Percentiles rank a stretch among this genome's conserved stretches.
Evolutionary conservation across 1,140 invertebrate species (phyloP).

Genomic region (Hyphantria cunea): DNA sequence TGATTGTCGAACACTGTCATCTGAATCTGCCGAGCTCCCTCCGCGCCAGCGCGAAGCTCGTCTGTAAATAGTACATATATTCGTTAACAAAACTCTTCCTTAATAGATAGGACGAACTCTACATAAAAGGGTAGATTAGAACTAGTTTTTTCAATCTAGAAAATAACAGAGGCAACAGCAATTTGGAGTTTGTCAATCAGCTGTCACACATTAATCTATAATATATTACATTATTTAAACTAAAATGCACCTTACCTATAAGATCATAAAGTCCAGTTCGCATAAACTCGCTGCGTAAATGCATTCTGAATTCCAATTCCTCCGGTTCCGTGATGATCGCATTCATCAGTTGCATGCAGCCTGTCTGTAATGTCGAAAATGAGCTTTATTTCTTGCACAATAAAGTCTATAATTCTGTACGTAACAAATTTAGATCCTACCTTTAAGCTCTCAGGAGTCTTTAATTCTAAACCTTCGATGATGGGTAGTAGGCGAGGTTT

Average conservation of each 20-base stretch:
- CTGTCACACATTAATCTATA: too few species aligned
- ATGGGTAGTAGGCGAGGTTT: constrained; percentile 93
- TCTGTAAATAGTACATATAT: constrained; percentile 56
- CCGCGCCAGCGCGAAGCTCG: constrained; percentile 83
- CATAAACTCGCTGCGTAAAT: constrained; percentile 98
- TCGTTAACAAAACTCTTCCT: neutral
- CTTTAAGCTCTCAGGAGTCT: constrained; percentile 88
- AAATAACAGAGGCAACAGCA: too few species aligned
- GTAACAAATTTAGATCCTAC: constrained; percentile 65
- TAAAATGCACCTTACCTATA: constrained; percentile 82
- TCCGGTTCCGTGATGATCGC: constrained; percentile 94
- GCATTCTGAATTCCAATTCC: constrained; percentile 96
- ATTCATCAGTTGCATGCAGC: constrained; percentile 96
- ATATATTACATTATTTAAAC: too few species aligned
- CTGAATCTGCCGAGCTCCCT: constrained; percentile 89
- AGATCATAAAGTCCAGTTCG: constrained; percentile 93
- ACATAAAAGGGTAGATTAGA: neutral
- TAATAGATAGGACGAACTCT: neutral
- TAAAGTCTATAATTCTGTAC: neutral
- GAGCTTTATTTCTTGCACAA: neutral
- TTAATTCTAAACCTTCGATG: constrained; percentile 90
- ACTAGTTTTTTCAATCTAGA: too few species aligned
- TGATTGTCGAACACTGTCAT: constrained; percentile 93
- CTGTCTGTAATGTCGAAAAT: constrained; percentile 81
- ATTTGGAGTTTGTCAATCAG: too few species aligned